Evolutionary conservation across 2,888 invertebrate species (phyloP), one percentile per base, ranked within the genome.

Genomic region (Pteria penguin): DNA sequence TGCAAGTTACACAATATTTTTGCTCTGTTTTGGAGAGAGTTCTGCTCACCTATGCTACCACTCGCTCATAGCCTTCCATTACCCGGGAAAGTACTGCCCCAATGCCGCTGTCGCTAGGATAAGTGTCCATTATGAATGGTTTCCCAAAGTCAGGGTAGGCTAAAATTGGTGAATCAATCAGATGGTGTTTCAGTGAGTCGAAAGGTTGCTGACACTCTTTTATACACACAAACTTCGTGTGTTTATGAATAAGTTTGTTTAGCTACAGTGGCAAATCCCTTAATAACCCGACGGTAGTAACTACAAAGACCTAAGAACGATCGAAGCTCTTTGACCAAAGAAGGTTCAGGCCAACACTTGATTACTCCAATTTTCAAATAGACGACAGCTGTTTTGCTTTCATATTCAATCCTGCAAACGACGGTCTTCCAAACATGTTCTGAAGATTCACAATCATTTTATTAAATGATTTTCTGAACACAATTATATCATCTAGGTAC

Each of bases 1-100:
- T 67, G 8, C 54, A 29, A 27, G 67, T 67, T 54, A 67, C n/a
- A 69, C 69, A 60, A 26, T 69, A 58, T 26, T 58, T 69, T 32
- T 36, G 29, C 33, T 69, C 36, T 29, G 58, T 26, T 24, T 69
- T 69, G 11, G 36, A 57, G 18, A 69, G 36, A 24, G 69, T 69
- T 29, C 69, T 57, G n/a, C 69, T 69, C 2, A 27, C 69, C 32
- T 69, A 69, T 22, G 33, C 31, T 2, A 69, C 60, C 3, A 69
- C 69, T 36, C n/a, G 27, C n/a, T 18, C 32, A 5, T 58, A 2
- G 31, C 69, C 69, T 36, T 33, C 58, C 14, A 57, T 31, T 54
- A 32, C 31, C n/a, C 33, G 62, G 62, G 31, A 31, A n/a, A 62
- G 14, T 18, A 62, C 62, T 29, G 62, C 62, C 5, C 62, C 62